A percentile compares a stretch with the other conserved stretches of the same genome.
Evolutionary conservation across 35 echinoderm and acorn worm genomes (phyloP).

Genomic region (Patiria miniata): DNA sequence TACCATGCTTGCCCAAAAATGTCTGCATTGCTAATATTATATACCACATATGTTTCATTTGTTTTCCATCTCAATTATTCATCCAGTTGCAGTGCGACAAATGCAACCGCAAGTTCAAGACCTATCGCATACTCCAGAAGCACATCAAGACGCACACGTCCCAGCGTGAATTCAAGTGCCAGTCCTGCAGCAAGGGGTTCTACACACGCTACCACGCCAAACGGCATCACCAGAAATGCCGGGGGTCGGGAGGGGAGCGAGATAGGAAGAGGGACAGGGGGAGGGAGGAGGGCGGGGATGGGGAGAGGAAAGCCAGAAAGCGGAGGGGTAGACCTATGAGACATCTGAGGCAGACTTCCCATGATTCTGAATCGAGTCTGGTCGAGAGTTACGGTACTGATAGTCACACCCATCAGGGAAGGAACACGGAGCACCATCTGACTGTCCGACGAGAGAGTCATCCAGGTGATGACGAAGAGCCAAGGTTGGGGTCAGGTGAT

Average conservation of each 20-base stretch:
- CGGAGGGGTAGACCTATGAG: not conserved
- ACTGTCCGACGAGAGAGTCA: too few relatives aligned
- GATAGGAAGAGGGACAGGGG: not conserved
- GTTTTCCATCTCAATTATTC: not conserved
- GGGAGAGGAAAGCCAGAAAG: conserved; percentile 3
- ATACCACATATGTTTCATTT: too few relatives aligned
- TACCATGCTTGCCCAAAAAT: too few relatives aligned
- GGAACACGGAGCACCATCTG: too few relatives aligned
- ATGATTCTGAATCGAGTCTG: not conserved
- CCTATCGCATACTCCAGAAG: conserved; percentile 34
- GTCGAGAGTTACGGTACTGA: not conserved
- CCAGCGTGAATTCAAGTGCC: conserved; percentile 45
- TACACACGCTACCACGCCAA: conserved; percentile 61
- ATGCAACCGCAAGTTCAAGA: conserved; percentile 56
- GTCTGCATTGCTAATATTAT: too few relatives aligned
- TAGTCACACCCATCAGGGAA: too few relatives aligned
- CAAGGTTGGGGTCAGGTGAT: too few relatives aligned
- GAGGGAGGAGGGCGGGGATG: not conserved
- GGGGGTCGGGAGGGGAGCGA: not conserved
- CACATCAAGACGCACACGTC: conserved; percentile 63
- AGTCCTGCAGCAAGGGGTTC: conserved; percentile 52
- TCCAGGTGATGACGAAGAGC: too few relatives aligned
- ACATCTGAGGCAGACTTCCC: not conserved
- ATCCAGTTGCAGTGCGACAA: conserved; percentile 36
- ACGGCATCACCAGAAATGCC: conserved; percentile 46